Percentiles rank a stretch among this genome's conserved stretches.
Evolutionary conservation across 2,113 vertebrate species (phyloP).

Genomic region (Acanthisitta chloris): DNA sequence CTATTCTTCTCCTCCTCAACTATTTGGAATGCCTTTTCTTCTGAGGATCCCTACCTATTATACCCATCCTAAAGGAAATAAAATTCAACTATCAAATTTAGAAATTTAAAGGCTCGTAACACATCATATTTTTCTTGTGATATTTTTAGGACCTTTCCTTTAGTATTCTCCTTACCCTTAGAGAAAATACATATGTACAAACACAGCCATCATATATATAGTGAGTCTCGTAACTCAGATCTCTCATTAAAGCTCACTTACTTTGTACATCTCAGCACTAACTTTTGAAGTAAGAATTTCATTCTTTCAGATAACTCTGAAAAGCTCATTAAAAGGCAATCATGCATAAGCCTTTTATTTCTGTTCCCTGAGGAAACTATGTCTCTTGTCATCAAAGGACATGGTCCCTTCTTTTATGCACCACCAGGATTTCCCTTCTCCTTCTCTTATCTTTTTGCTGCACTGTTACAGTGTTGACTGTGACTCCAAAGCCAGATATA

Average conservation of each 20-base stretch:
- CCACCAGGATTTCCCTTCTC: constrained; percentile 16
- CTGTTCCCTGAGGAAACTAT: constrained; percentile 2
- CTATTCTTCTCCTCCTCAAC: background rate
- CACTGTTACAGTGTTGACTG: background rate
- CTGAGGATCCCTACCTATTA: background rate
- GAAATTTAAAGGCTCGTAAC: background rate
- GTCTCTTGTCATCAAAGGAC: constrained; percentile 35
- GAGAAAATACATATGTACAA: constrained; percentile 4
- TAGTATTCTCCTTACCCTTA: background rate
- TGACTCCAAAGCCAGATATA: background rate
- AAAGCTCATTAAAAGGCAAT: constrained; percentile 56
- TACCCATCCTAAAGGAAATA: background rate
- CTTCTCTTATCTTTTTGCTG: background rate
- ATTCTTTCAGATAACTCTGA: constrained; percentile 29
- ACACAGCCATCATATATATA: background rate
- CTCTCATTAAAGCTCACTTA: constrained; percentile 26
- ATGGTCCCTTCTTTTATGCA: background rate
- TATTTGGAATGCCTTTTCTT: background rate
- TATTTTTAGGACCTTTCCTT: background rate
- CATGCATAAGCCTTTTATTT: constrained; percentile 13
- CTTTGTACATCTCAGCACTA: background rate
- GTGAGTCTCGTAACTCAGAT: background rate
- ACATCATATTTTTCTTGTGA: background rate
- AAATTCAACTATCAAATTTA: background rate
- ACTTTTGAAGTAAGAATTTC: constrained; percentile 45